Conservation (phyloP, 2,888 invertebrate species). For the Neelides folsomi region DNA sequence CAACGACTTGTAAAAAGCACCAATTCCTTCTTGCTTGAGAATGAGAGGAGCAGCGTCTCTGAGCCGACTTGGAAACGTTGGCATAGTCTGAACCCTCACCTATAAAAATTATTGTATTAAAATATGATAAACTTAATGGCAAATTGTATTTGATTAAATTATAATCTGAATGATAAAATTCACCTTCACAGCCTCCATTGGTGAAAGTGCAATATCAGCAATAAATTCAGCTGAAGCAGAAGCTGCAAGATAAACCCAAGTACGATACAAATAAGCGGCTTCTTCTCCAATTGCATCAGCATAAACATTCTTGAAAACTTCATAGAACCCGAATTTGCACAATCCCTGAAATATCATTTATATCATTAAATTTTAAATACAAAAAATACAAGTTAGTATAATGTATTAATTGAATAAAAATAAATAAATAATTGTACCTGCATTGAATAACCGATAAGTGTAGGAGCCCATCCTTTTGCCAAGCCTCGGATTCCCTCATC, state of each 20-base stretch:
- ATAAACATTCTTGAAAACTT: constrained; percentile 86
- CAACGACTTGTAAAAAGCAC: constrained; percentile 87
- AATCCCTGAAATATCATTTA: constrained; percentile 56
- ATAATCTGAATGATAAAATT: constrained; percentile 16
- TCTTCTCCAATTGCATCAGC: constrained; percentile 74
- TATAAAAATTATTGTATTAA: constrained; percentile 36
- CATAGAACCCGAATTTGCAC: constrained; percentile 96
- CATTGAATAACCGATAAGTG: constrained; percentile 86
- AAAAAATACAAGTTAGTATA: no score
- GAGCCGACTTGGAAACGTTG: constrained; percentile 76
- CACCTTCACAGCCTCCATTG: constrained; percentile 91
- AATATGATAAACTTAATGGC: not conserved
- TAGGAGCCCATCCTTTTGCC: constrained; percentile 93
- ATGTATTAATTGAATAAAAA: not conserved
- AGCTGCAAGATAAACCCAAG: constrained; percentile 71
- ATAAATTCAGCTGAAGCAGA: constrained; percentile 97
- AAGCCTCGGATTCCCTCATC: constrained; percentile 78
- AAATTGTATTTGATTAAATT: not conserved
- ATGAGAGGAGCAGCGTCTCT: constrained; percentile 84
- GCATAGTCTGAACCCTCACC: constrained; percentile 89
- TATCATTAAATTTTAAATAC: not conserved
- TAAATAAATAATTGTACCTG: constrained; percentile 36
- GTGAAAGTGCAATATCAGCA: constrained; percentile 91
- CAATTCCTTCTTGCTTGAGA: constrained; percentile 67
- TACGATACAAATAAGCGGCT: constrained; percentile 73